Conservation (phyloP, 2,113 vertebrate species). For the Pseudorectes ferrugineus region DNA sequence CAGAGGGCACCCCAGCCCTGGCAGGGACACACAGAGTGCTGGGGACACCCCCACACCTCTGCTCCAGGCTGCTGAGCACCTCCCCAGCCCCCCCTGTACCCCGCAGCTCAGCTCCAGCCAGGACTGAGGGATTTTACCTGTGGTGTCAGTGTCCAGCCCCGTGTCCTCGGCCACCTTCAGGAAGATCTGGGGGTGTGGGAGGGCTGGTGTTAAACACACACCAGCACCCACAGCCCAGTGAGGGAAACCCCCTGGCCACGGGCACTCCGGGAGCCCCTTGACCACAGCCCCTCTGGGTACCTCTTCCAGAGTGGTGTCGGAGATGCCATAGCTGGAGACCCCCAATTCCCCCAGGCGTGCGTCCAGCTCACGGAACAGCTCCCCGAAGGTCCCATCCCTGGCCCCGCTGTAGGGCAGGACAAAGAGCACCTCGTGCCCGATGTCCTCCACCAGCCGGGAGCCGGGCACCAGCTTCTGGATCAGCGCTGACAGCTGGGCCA, state of each 20-base stretch:
- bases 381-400: slow-evolving; percentile 73
- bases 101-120: background rate
- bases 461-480: slow-evolving; percentile 72
- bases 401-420: slow-evolving; percentile 78
- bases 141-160: slow-evolving; percentile 12
- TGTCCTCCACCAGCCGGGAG: slow-evolving; percentile 78
- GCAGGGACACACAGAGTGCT: background rate
- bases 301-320: slow-evolving; percentile 88
- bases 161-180: slow-evolving; percentile 80
- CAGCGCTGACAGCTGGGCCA: slow-evolving; percentile 68
- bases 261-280: accelerated
- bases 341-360: slow-evolving; percentile 71
- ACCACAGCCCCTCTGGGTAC: slow-evolving; percentile 2
- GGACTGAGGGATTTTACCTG: background rate
- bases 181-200: slow-evolving; percentile 77
- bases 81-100: accelerated
- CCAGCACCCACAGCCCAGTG: background rate
- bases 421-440: slow-evolving; percentile 77
- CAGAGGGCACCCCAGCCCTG: accelerated
- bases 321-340: slow-evolving; percentile 82
- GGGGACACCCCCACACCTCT: background rate
- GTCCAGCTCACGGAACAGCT: slow-evolving; percentile 81
- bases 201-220: background rate
- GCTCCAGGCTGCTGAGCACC: background rate
- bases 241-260: background rate